These are phyloP conservation scores for Globicephala melas DNA, from an alignment of 2,113 vertebrate genomes.

Conservation along the genomic window DNA sequence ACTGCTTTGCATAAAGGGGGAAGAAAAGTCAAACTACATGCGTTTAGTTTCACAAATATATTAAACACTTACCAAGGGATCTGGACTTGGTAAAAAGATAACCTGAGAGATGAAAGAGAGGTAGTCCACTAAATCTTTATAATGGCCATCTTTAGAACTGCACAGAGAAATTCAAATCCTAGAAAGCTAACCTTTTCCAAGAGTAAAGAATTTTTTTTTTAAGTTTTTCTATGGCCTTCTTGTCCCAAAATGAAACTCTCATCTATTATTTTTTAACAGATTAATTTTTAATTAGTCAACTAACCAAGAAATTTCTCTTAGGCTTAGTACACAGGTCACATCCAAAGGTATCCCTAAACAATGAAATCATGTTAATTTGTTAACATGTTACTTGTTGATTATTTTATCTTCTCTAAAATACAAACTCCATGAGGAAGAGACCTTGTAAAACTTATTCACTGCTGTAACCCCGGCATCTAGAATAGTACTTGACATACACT, in stretches of 20 bases:
- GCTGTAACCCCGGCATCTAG: neutral
- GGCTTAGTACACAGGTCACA: neutral
- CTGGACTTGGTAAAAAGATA: constrained; percentile 34
- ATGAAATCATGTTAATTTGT: neutral
- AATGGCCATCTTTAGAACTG: neutral
- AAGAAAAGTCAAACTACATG: neutral
- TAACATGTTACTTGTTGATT: neutral
- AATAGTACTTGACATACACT: neutral
- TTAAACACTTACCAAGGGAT: constrained; percentile 39
- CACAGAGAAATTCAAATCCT: neutral
- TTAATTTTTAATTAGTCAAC: constrained; percentile 1
- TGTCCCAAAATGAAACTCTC: constrained; percentile 30
- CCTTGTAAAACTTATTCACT: neutral
- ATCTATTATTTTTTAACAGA: neutral
- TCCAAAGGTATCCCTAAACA: constrained; percentile 2
- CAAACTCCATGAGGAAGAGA: neutral
- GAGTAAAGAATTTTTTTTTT: neutral
- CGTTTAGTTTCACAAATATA: constrained; percentile 38
- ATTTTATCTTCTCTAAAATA: neutral
- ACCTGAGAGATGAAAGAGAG: constrained; percentile 42
- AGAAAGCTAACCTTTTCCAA: neutral
- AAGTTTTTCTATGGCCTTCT: neutral
- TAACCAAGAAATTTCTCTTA: neutral
- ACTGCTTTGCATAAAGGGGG: neutral
- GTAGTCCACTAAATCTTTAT: constrained; percentile 27